Conservation (phyloP, 2,113 vertebrate species). For the Erpornis zantholeuca region DNA sequence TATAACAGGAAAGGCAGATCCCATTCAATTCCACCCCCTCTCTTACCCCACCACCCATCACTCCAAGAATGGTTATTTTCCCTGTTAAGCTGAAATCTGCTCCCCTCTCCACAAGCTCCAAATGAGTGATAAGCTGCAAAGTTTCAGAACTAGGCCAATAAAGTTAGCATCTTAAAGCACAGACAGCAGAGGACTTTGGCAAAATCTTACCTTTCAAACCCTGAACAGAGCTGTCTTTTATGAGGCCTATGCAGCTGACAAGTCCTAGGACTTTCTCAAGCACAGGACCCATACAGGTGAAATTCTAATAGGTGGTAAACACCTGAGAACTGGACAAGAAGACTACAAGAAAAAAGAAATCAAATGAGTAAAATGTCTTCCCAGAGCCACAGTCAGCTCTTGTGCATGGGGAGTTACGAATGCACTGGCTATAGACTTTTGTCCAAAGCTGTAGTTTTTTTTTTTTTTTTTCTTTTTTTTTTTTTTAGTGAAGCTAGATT, state of each 20-base stretch:
- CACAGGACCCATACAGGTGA: constrained; percentile 70
- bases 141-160: constrained; percentile 75
- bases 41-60: not conserved
- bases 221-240: constrained; percentile 71
- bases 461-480: constrained; percentile 68
- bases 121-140: constrained; percentile 57
- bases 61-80: constrained; percentile 39
- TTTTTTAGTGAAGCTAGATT: constrained; percentile 99
- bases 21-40: constrained; percentile 6
- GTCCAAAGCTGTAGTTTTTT: constrained; percentile 92
- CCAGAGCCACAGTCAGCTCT: constrained; percentile 86
- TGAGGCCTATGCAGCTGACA: constrained; percentile 77
- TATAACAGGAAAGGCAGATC: constrained; percentile 52
- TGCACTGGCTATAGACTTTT: constrained; percentile 98
- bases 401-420: constrained; percentile 93
- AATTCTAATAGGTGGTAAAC: constrained; percentile 67
- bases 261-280: constrained; percentile 74
- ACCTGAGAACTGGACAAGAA: constrained; percentile 74
- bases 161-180: constrained; percentile 51
- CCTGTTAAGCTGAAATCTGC: constrained; percentile 41
- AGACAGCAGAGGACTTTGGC: constrained; percentile 71
- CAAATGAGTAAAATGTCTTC: constrained; percentile 82
- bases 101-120: constrained; percentile 50
- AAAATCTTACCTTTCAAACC: constrained; percentile 79
- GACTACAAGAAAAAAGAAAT: constrained; percentile 74